A percentile compares a stretch with the other conserved stretches of the same genome.
Evolutionary conservation across 2,113 vertebrate genomes (phyloP).

Genomic region (Anoplopoma fimbria): DNA sequence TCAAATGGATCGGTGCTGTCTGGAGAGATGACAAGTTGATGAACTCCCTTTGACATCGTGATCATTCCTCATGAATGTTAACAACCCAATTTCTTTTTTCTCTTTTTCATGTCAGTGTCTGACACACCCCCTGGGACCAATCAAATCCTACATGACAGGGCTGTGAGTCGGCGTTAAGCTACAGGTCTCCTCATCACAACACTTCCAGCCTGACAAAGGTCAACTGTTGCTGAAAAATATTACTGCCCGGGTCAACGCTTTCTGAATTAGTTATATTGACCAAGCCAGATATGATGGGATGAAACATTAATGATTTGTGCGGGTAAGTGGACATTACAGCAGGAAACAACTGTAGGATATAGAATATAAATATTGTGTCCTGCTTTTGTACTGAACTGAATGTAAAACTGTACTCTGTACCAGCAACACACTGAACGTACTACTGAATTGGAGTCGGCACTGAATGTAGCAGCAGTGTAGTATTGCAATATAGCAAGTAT

Average conservation of each 20-base stretch:
- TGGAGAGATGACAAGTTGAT: constrained; percentile 51
- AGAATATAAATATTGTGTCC: too few relatives aligned
- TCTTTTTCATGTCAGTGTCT: constrained; percentile 15
- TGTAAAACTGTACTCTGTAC: background rate
- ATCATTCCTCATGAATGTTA: constrained; percentile 66
- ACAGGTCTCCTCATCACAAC: constrained; percentile 45
- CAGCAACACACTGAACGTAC: background rate
- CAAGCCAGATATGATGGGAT: background rate
- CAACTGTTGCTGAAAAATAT: constrained; percentile 45
- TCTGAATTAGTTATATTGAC: constrained; percentile 32
- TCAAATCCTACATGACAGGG: constrained; percentile 51
- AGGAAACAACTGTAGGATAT: background rate
- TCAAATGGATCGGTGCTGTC: constrained; percentile 36
- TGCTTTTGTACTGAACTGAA: background rate
- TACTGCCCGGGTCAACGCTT: constrained; percentile 36
- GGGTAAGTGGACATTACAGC: background rate
- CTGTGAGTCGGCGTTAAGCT: constrained; percentile 56
- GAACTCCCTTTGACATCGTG: constrained; percentile 41
- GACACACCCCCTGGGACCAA: constrained; percentile 51
- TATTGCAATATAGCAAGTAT: too few relatives aligned
- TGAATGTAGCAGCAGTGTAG: too few relatives aligned
- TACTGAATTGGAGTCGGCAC: too few relatives aligned
- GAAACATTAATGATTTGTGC: constrained; percentile 26
- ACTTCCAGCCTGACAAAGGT: constrained; percentile 53
- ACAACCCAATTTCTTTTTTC: constrained; percentile 34